Evolutionary conservation across 2,888 invertebrate genomes (phyloP).

Genomic region (Diarsia rubi): DNA sequence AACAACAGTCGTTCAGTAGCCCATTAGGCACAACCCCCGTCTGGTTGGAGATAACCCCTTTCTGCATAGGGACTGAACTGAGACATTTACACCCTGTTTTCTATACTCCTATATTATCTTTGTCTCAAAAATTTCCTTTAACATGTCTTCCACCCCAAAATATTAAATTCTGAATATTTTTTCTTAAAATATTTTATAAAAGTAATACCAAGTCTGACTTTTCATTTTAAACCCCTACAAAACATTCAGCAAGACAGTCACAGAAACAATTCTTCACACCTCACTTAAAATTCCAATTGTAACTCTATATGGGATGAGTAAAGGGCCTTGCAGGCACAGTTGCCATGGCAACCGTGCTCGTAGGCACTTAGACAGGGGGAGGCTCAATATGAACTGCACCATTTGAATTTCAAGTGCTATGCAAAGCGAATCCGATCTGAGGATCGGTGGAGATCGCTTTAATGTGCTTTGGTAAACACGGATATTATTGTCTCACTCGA

Average conservation of each 20-base stretch:
- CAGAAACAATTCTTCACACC: slow-evolving; percentile 36
- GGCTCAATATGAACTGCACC: slow-evolving; percentile 87
- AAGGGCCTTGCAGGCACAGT: slow-evolving; percentile 71
- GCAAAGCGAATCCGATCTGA: slow-evolving; percentile 86
- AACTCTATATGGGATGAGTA: slow-evolving; percentile 44
- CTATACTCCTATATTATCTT: not conserved
- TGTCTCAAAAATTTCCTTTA: no score
- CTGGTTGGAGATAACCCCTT: not conserved
- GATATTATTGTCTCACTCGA: slow-evolving; percentile 70
- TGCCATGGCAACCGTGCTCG: slow-evolving; percentile 77
- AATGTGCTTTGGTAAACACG: slow-evolving; percentile 77
- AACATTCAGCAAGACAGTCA: not conserved
- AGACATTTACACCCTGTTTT: not conserved
- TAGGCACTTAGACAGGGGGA: slow-evolving; percentile 82
- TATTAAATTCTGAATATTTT: not conserved
- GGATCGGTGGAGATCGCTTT: slow-evolving; percentile 77
- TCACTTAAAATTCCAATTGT: slow-evolving; percentile 56
- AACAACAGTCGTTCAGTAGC: not conserved
- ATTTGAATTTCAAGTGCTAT: slow-evolving; percentile 90
- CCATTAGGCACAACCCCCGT: not conserved
- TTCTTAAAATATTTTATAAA: not conserved
- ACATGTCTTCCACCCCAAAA: not conserved
- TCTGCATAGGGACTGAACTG: not conserved
- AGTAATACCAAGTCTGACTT: not conserved
- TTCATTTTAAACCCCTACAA: not conserved